These are phyloP conservation scores for Venustoraphidia nigricollis DNA, from an alignment of 2,888 invertebrate species.

Conservation along the genomic window DNA sequence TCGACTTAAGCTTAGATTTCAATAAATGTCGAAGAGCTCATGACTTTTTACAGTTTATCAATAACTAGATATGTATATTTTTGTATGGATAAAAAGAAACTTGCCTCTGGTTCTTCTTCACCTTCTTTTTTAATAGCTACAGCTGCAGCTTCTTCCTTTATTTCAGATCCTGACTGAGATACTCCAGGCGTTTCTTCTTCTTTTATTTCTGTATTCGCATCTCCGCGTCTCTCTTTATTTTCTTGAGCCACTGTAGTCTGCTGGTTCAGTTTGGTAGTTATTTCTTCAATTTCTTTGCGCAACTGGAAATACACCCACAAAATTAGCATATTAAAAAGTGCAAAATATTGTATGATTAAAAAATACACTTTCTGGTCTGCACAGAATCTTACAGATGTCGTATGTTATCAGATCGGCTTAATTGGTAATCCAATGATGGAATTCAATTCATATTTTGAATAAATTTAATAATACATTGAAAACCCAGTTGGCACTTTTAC, in stretches of 20 bases:
- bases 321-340: too few species aligned
- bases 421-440: too few species aligned
- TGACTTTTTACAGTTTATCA: background rate
- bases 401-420: background rate
- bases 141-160: constrained; percentile 25
- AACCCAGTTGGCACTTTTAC: too few species aligned
- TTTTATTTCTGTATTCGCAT: constrained; percentile 25
- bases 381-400: too few species aligned
- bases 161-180: constrained; percentile 19
- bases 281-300: constrained; percentile 51
- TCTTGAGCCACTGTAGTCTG: constrained; percentile 35
- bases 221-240: constrained; percentile 36
- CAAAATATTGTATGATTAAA: too few species aligned
- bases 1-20: background rate
- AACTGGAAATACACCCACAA: constrained; percentile 22
- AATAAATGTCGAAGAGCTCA: background rate
- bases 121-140: constrained; percentile 28
- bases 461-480: background rate
- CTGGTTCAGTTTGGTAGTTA: constrained; percentile 39
- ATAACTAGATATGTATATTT: background rate
- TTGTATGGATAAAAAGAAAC: background rate
- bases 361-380: too few species aligned
- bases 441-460: too few species aligned
- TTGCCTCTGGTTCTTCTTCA: constrained; percentile 27
- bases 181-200: constrained; percentile 24